A percentile compares a stretch with the other conserved stretches of the same genome.
Evolutionary conservation across 37 sponge, comb jelly and placozoan species (phyloP).

Genomic region (Petrosia ficiformis): DNA sequence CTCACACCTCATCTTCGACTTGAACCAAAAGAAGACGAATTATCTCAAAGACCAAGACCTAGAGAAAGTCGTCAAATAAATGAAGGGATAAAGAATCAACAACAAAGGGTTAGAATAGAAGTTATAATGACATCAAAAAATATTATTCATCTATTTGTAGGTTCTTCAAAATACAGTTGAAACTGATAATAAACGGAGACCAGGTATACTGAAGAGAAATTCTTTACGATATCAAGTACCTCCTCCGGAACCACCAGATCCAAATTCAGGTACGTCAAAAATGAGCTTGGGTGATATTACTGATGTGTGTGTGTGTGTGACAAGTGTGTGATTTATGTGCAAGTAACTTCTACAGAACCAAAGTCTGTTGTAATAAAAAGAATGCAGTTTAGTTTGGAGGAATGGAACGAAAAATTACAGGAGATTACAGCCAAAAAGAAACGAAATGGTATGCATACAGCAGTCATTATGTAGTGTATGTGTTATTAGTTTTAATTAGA

Average conservation of each 20-base stretch:
- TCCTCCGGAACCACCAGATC: slow-evolving; percentile 68
- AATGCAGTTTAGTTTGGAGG: slow-evolving; percentile 64
- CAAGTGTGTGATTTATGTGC: neutral
- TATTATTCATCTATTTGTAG: neutral
- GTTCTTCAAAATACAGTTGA: slow-evolving; percentile 58
- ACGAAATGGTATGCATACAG: slow-evolving; percentile 47
- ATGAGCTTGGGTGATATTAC: neutral
- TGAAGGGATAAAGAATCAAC: neutral
- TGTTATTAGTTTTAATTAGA: slow-evolving; percentile 24
- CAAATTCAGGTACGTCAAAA: slow-evolving; percentile 69
- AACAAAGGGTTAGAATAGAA: no score
- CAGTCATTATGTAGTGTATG: neutral
- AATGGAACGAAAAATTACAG: slow-evolving; percentile 71
- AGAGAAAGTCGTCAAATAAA: neutral
- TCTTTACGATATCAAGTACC: slow-evolving; percentile 55
- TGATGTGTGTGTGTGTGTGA: neutral
- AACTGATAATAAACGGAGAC: slow-evolving; percentile 75
- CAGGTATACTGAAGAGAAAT: slow-evolving; percentile 51
- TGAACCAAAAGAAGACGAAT: slow-evolving; percentile 9
- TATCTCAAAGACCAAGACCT: neutral
- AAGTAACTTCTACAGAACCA: slow-evolving; percentile 45
- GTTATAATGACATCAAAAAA: no score
- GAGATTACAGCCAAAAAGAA: slow-evolving; percentile 49
- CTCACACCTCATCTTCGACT: slow-evolving; percentile 38
- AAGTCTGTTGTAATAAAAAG: slow-evolving; percentile 68